Conservation (phyloP, 37 sponge, comb jelly and placozoan species). For the Beroe forskalii region DNA sequence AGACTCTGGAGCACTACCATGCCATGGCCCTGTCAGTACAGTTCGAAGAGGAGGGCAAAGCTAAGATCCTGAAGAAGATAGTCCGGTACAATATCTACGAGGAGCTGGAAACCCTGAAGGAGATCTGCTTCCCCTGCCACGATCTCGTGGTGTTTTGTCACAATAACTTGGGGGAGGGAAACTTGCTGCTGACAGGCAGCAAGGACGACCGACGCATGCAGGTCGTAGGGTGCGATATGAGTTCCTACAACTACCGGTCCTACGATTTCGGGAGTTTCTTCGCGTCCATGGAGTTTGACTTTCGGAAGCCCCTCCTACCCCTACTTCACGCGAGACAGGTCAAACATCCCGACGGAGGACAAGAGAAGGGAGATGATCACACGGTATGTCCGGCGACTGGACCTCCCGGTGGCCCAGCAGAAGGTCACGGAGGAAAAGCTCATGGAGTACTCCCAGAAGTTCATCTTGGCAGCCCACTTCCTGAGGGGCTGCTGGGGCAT, state of each 20-base stretch:
- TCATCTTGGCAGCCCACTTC: slow-evolving; percentile 51
- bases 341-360: slow-evolving; percentile 34
- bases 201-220: slow-evolving; percentile 38
- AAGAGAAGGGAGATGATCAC: slow-evolving; percentile 12
- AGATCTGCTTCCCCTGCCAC: slow-evolving; percentile 48
- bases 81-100: slow-evolving; percentile 50
- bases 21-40: slow-evolving; percentile 21
- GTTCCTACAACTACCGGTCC: slow-evolving; percentile 60
- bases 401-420: slow-evolving; percentile 47
- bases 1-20: slow-evolving; percentile 53
- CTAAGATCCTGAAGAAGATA: slow-evolving; percentile 39
- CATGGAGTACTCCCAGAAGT: slow-evolving; percentile 63
- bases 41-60: slow-evolving; percentile 42
- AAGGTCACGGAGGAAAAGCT: slow-evolving; percentile 55
- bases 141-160: slow-evolving; percentile 53
- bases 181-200: slow-evolving; percentile 36
- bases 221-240: slow-evolving; percentile 56
- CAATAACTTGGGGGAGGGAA: slow-evolving; percentile 50
- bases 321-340: slow-evolving; percentile 28
- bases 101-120: slow-evolving; percentile 63
- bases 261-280: slow-evolving; percentile 61
- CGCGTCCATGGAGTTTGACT: slow-evolving; percentile 48
- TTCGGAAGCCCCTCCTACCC: slow-evolving; percentile 34
- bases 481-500: slow-evolving; percentile 49
- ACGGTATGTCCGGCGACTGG: slow-evolving; percentile 33